phyloP scores from a whole-genome alignment of 2,113 vertebrate genomes.

The Chloebia gouldiae region DNA sequence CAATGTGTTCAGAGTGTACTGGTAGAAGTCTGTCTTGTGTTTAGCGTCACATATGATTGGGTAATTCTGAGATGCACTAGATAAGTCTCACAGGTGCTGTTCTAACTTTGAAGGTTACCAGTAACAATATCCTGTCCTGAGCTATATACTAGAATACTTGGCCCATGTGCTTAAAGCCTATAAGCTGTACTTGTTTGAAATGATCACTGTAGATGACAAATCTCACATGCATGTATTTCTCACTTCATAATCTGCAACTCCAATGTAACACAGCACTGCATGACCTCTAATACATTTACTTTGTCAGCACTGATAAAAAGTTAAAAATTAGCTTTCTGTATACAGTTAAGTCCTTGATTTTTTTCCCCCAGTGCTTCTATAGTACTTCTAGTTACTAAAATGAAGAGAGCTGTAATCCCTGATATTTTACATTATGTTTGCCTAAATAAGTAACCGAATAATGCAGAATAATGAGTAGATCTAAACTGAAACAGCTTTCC shows the following conservation, averaged over 20 bases:
- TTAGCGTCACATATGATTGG: conserved; percentile 67
- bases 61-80: conserved; percentile 65
- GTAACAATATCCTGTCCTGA: conserved; percentile 88
- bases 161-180: not conserved
- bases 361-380: not conserved
- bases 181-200: conserved; percentile 30
- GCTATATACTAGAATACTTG: conserved; percentile 63
- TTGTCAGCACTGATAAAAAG: conserved; percentile 67
- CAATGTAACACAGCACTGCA: not conserved
- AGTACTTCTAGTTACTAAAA: not conserved
- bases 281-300: conserved; percentile 61
- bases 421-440: not conserved
- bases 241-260: conserved; percentile 7
- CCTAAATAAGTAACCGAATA: not conserved
- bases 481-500: not conserved
- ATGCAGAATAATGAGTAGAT: not conserved
- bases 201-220: conserved; percentile 1
- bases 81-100: conserved; percentile 68
- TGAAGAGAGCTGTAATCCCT: not conserved
- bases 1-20: conserved; percentile 56
- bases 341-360: conserved; percentile 55
- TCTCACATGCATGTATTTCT: conserved; percentile 14
- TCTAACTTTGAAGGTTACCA: conserved; percentile 76
- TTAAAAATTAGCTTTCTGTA: conserved; percentile 71
- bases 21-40: conserved; percentile 57